These are phyloP conservation scores for Melolontha melolontha DNA, from an alignment of 2,888 invertebrate species.

Conservation along the genomic window DNA sequence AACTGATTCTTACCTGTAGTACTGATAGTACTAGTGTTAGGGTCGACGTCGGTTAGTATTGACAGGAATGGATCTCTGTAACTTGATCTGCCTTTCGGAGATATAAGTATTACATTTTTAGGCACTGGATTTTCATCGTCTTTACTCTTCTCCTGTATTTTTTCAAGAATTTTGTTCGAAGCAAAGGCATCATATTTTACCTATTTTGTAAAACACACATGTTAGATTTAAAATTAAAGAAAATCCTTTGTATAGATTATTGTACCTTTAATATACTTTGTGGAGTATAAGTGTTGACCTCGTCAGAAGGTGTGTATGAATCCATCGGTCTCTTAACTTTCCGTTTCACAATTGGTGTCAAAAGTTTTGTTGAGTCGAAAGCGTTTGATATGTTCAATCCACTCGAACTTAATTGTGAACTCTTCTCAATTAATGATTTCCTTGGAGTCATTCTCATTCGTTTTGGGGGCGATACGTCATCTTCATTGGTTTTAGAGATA, in stretches of 20 bases:
- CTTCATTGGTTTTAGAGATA: conserved; percentile 41
- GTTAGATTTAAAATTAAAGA: background rate
- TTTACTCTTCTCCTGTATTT: background rate
- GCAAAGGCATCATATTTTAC: no score
- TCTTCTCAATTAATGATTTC: conserved; percentile 31
- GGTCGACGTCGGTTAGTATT: no score
- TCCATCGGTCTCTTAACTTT: conserved; percentile 54
- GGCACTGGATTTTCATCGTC: no score
- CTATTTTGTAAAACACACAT: background rate
- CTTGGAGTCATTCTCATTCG: conserved; percentile 47
- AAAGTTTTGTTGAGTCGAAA: conserved; percentile 59
- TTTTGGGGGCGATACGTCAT: conserved; percentile 50
- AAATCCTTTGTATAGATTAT: background rate
- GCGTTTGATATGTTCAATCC: background rate
- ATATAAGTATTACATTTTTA: background rate
- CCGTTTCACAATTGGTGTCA: conserved; percentile 70
- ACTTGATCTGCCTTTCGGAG: conserved; percentile 17
- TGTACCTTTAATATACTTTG: conserved; percentile 76
- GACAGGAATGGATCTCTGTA: background rate
- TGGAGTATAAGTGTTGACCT: conserved; percentile 67
- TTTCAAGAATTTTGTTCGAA: background rate
- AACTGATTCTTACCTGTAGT: no score
- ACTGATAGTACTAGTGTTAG: no score
- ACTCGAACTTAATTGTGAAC: conserved; percentile 1
- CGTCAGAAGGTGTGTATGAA: conserved; percentile 40